These are phyloP conservation scores for Uria aalge DNA, from an alignment of 2,113 vertebrate species.

Conservation along the genomic window DNA sequence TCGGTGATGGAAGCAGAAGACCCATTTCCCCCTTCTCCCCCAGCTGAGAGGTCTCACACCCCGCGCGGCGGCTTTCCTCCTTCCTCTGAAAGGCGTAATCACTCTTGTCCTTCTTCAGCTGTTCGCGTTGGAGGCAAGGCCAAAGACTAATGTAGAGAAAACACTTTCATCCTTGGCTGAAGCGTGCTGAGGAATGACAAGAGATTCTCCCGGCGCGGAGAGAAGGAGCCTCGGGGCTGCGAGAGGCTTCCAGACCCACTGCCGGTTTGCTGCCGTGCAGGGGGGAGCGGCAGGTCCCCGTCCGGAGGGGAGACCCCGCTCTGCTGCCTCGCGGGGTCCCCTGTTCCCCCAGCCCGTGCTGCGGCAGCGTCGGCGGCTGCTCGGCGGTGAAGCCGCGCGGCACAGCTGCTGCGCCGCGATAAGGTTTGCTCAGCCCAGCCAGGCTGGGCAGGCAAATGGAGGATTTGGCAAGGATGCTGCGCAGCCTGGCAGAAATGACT, in stretches of 20 bases:
- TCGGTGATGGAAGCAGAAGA: not conserved
- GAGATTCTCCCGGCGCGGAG: accelerated
- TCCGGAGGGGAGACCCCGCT: accelerated
- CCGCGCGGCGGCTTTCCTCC: not conserved
- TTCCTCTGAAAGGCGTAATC: not conserved
- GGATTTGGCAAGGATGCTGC: not conserved
- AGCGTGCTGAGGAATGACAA: not conserved
- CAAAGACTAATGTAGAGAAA: not conserved
- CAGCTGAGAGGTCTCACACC: not conserved
- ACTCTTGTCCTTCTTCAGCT: not conserved
- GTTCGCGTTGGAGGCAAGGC: not conserved
- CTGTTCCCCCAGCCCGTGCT: not conserved
- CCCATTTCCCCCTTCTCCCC: not conserved
- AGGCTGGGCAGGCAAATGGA: not conserved
- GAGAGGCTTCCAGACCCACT: not conserved
- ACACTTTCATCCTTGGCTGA: not conserved
- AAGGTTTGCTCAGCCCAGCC: not conserved
- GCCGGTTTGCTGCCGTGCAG: not conserved
- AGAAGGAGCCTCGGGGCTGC: not conserved
- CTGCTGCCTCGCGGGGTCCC: not conserved
- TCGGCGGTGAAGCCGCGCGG: not conserved
- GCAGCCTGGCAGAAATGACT: not conserved
- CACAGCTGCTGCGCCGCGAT: not conserved
- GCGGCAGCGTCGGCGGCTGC: not conserved
- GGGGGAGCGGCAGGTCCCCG: not conserved